phyloP scores from a whole-genome alignment of 2,888 invertebrate genomes.

The Meta bourneti region DNA sequence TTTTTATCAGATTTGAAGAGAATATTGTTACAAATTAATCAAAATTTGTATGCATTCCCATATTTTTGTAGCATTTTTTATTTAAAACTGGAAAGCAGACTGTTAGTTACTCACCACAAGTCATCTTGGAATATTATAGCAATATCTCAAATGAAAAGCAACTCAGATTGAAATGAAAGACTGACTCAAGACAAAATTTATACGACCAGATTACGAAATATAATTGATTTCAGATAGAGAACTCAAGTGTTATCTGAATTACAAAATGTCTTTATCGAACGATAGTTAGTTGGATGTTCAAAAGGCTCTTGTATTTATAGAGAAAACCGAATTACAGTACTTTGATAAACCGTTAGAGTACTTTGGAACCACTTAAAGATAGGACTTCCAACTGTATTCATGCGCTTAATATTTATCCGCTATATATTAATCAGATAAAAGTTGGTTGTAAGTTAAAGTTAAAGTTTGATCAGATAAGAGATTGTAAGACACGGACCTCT shows the following conservation, averaged over 20 bases:
- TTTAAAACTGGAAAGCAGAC: not conserved
- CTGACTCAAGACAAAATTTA: constrained; percentile 35
- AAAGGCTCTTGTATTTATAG: no score
- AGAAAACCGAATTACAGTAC: no score
- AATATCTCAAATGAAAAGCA: not conserved
- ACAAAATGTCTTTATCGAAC: constrained; percentile 38
- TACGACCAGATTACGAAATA: constrained; percentile 41
- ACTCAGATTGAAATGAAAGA: constrained; percentile 18
- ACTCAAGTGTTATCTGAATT: constrained; percentile 25
- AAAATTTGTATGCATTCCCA: not conserved
- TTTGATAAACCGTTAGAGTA: no score
- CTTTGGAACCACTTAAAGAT: no score
- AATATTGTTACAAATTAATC: not conserved
- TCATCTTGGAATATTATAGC: not conserved
- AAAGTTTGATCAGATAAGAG: no score
- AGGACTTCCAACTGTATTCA: no score
- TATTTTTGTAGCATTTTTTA: not conserved
- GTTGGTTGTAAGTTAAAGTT: no score
- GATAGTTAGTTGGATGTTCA: no score
- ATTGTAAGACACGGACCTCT: no score
- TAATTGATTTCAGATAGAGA: constrained; percentile 12
- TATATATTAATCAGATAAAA: no score
- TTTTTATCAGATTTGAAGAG: not conserved
- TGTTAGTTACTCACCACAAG: constrained; percentile 27
- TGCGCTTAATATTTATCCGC: no score